Conservation (phyloP, 2,888 invertebrate species). For the Pristionchus japonicus region DNA sequence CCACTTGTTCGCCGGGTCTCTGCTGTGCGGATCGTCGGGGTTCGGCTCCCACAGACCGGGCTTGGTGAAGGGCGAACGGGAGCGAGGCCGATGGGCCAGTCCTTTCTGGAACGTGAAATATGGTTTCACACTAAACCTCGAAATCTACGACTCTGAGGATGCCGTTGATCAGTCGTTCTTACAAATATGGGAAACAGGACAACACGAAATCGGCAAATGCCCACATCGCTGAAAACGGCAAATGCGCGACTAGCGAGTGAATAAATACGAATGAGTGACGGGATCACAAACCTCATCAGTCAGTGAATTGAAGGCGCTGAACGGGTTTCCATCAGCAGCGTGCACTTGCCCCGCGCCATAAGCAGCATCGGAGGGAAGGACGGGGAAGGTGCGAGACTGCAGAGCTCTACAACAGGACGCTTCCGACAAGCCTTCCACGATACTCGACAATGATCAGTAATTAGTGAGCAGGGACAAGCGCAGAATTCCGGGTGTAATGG, state of each 20-base stretch:
- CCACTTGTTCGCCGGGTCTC: conserved; percentile 70
- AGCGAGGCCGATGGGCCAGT: conserved; percentile 64
- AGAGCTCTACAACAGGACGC: no score
- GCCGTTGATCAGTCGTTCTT: no score
- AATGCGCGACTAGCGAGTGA: no score
- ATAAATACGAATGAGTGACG: no score
- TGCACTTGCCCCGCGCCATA: conserved; percentile 48
- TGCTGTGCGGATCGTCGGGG: conserved; percentile 69
- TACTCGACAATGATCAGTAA: background rate
- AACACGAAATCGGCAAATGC: no score
- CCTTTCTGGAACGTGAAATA: conserved; percentile 58
- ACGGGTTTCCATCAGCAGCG: conserved; percentile 48
- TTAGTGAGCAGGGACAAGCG: no score
- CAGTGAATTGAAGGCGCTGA: conserved; percentile 51
- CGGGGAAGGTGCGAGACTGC: conserved; percentile 52
- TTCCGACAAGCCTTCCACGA: no score
- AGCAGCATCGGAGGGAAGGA: conserved; percentile 57
- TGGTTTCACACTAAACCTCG: no score
- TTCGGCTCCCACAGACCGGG: conserved; percentile 70
- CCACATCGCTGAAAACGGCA: no score
- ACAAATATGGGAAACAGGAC: no score
- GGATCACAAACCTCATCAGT: background rate
- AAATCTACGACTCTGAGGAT: no score
- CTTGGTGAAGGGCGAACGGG: conserved; percentile 69
- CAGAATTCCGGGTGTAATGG: background rate